Evolutionary conservation across 2,797 vertebrate genomes (phyloP).

Genomic region (Chaetodon trifasciatus): DNA sequence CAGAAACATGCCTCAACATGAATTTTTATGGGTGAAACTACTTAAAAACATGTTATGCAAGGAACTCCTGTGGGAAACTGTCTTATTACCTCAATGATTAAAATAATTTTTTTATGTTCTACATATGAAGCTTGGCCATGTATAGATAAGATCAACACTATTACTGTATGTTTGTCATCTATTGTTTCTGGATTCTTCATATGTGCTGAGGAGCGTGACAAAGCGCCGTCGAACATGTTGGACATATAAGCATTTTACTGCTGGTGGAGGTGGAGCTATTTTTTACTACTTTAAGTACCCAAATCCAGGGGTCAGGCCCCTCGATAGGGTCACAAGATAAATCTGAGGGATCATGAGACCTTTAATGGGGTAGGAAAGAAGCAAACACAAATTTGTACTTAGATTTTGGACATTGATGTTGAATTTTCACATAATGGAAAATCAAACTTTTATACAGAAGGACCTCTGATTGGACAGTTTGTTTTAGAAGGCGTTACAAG

Average conservation of each 20-base stretch:
- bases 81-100: not conserved
- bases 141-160: not conserved
- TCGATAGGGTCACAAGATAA: too few relatives aligned
- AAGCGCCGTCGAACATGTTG: too few relatives aligned
- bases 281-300: not conserved
- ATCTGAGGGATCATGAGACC: not conserved
- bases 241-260: too few relatives aligned
- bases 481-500: too few relatives aligned
- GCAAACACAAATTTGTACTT: not conserved
- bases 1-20: slow-evolving; percentile 12
- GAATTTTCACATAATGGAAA: too few relatives aligned
- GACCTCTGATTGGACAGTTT: not conserved
- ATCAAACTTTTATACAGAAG: not conserved
- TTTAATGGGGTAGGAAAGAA: not conserved
- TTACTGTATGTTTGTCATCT: not conserved
- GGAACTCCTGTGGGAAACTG: slow-evolving; percentile 24
- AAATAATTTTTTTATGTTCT: not conserved
- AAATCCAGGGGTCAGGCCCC: not conserved
- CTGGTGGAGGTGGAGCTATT: not conserved
- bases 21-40: not conserved
- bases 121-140: not conserved
- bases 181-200: not conserved
- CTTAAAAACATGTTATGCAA: not conserved
- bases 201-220: not conserved
- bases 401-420: not conserved